Evolutionary conservation across 2,797 vertebrate genomes (phyloP).

Genomic region (Sitta carolinensis): DNA sequence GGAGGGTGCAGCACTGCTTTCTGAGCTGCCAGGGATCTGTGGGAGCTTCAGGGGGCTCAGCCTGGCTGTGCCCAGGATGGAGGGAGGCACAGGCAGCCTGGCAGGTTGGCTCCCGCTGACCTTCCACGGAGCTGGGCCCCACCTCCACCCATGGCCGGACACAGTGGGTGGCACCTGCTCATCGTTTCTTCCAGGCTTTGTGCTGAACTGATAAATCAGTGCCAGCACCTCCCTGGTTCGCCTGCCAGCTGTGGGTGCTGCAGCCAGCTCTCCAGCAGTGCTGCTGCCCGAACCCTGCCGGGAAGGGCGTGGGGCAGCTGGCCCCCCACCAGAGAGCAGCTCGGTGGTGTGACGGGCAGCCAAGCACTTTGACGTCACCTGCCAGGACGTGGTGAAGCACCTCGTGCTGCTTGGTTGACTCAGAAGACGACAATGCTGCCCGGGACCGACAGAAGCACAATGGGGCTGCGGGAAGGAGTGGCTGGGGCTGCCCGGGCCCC

Average conservation of each 20-base stretch:
- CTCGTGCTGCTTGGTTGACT: slow-evolving; percentile 18
- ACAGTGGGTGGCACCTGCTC: not conserved
- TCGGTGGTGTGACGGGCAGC: fast-evolving
- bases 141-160: not conserved
- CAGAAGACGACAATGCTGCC: not conserved
- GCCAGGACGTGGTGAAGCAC: slow-evolving; percentile 17
- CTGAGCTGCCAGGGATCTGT: not conserved
- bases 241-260: not conserved
- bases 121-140: fast-evolving
- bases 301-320: not conserved
- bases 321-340: not conserved
- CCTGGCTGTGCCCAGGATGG: not conserved
- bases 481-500: fast-evolving
- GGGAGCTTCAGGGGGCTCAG: not conserved
- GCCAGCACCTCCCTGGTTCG: not conserved
- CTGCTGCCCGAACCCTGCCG: not conserved
- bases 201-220: not conserved
- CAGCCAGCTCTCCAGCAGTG: not conserved
- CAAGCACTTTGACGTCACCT: not conserved
- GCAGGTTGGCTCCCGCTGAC: not conserved
- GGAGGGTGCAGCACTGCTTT: not conserved
- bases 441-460: not conserved
- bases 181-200: not conserved
- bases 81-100: not conserved
- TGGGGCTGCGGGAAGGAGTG: not conserved